These are phyloP conservation scores for Brachionus plicatilis DNA, from an alignment of 1,140 invertebrate genomes.

Conservation along the genomic window DNA sequence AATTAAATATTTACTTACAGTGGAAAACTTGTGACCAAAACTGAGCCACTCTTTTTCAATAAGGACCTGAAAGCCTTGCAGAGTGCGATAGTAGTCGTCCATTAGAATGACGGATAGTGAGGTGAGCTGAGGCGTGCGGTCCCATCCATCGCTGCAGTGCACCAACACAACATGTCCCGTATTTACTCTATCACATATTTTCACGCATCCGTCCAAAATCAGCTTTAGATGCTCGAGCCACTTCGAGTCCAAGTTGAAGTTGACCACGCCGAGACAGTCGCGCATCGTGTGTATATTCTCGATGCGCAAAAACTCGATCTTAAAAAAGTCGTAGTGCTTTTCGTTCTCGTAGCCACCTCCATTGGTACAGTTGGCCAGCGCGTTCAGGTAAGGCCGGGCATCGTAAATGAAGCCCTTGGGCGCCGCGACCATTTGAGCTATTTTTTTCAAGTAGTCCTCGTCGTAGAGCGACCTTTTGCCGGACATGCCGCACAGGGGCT, in stretches of 20 bases:
- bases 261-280: slow-evolving; percentile 72
- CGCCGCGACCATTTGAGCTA: slow-evolving; percentile 43
- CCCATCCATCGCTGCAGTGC: slow-evolving; percentile 95
- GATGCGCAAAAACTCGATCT: slow-evolving; percentile 96
- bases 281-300: slow-evolving; percentile 99
- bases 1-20: slow-evolving; percentile 62
- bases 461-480: slow-evolving; percentile 82
- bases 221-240: slow-evolving; percentile 65
- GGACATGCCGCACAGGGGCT: slow-evolving; percentile 85
- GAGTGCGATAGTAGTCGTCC: slow-evolving; percentile 85
- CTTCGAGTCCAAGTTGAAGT: slow-evolving; percentile 81
- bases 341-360: slow-evolving; percentile 99
- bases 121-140: slow-evolving; percentile 87
- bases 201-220: not conserved
- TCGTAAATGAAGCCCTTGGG: not conserved
- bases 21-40: slow-evolving; percentile 85
- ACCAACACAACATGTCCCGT: slow-evolving; percentile 75
- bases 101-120: slow-evolving; percentile 80
- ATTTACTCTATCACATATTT: not conserved
- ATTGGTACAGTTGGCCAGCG: slow-evolving; percentile 94
- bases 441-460: slow-evolving; percentile 71
- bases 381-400: slow-evolving; percentile 65
- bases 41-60: slow-evolving; percentile 91
- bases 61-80: slow-evolving; percentile 83
- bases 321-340: slow-evolving; percentile 95